Conservation (phyloP, 2,113 vertebrate species). For the Ascaphus truei region DNA sequence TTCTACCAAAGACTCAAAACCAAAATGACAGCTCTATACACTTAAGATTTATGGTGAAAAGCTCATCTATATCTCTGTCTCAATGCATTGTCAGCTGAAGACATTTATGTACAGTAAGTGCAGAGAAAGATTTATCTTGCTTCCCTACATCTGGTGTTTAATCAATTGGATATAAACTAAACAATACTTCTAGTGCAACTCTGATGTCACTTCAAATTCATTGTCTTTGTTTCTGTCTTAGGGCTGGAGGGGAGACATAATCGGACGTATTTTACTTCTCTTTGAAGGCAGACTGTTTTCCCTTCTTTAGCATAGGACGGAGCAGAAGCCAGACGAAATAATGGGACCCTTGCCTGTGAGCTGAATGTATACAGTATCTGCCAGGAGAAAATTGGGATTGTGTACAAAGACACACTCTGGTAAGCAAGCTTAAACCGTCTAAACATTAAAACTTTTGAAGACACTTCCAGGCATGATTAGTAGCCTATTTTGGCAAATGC, state of each 20-base stretch:
- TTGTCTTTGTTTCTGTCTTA: constrained; percentile 19
- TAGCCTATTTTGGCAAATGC: no score
- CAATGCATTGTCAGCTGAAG: constrained; percentile 24
- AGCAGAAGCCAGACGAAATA: not conserved
- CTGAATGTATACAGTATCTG: not conserved
- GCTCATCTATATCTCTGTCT: constrained; percentile 29
- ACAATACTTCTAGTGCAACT: constrained; percentile 21
- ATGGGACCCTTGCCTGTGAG: not conserved
- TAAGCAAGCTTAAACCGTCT: no score
- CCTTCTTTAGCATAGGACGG: not conserved
- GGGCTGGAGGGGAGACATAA: not conserved
- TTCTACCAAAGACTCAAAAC: constrained; percentile 26
- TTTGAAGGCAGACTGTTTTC: not conserved
- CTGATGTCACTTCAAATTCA: constrained; percentile 29
- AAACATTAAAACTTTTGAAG: no score
- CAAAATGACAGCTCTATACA: constrained; percentile 28
- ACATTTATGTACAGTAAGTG: constrained; percentile 29
- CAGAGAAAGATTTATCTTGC: constrained; percentile 20
- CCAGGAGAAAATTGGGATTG: not conserved
- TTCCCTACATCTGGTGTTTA: constrained; percentile 31
- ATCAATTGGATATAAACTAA: constrained; percentile 36
- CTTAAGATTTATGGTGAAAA: constrained; percentile 26
- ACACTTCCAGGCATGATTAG: no score
- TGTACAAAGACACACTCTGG: no score
- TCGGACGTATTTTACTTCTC: not conserved